Evolutionary conservation across 2,888 invertebrate genomes (phyloP).

Genomic region (Apantesis nais): DNA sequence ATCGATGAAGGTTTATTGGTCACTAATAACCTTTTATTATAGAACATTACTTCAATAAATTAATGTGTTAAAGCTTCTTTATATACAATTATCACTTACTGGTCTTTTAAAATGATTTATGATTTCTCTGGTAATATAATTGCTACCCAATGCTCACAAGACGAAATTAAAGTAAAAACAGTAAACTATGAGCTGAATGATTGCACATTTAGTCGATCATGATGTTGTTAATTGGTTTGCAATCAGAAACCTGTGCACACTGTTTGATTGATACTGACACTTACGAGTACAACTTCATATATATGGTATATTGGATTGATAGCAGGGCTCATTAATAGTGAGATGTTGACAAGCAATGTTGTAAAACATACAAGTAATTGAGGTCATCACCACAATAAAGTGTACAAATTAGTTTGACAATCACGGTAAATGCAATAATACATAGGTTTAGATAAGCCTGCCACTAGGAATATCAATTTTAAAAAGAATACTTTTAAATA

Average conservation of each 20-base stretch:
- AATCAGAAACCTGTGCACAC: constrained; percentile 34
- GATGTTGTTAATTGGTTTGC: constrained; percentile 43
- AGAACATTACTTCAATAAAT: constrained; percentile 28
- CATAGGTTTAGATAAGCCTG: neutral
- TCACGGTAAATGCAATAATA: neutral
- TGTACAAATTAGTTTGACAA: neutral
- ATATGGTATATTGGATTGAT: constrained; percentile 2
- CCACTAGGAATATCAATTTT: neutral
- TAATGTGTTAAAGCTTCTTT: constrained; percentile 22
- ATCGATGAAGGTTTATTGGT: constrained; percentile 20
- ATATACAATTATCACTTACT: constrained; percentile 15
- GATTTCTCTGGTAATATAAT: constrained; percentile 28
- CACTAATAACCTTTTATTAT: constrained; percentile 30
- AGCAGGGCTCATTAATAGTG: neutral
- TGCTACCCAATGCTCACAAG: constrained; percentile 33
- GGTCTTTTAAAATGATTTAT: constrained; percentile 39
- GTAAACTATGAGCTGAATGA: constrained; percentile 31
- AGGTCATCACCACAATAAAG: neutral
- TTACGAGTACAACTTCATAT: constrained; percentile 24
- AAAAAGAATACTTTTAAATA: too few species aligned
- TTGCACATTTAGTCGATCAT: constrained; percentile 25
- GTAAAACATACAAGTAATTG: neutral
- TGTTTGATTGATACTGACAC: constrained; percentile 34
- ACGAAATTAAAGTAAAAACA: constrained; percentile 31
- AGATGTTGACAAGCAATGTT: neutral